Percentiles rank a stretch among this genome's conserved stretches.
phyloP scores from a whole-genome alignment of 2,888 invertebrate genomes.

The Cosmopolites sordidus region DNA sequence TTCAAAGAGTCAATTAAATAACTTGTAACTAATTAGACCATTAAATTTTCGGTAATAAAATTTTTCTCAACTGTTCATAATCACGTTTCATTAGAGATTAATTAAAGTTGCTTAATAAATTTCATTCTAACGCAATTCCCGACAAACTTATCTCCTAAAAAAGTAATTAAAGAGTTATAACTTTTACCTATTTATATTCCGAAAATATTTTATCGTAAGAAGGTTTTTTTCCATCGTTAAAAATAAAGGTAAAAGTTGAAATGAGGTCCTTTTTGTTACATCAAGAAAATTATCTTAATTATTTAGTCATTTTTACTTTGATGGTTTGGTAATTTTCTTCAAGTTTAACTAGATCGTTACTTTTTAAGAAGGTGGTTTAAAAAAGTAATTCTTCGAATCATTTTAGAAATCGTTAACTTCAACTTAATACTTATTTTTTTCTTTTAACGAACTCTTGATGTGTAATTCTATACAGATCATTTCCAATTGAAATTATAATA shows the following conservation, averaged over 20 bases:
- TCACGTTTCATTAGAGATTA: slow-evolving; percentile 25
- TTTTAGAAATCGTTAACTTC: too few relatives aligned
- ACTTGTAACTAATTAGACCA: slow-evolving; percentile 13
- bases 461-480: too few relatives aligned
- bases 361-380: too few relatives aligned
- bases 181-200: slow-evolving; percentile 21
- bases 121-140: slow-evolving; percentile 16
- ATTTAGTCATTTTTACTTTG: not conserved
- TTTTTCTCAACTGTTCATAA: slow-evolving; percentile 20
- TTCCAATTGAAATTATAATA: too few relatives aligned
- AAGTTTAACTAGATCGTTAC: too few relatives aligned
- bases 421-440: too few relatives aligned
- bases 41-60: slow-evolving; percentile 16
- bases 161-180: slow-evolving; percentile 25
- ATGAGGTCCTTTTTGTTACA: not conserved
- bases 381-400: too few relatives aligned
- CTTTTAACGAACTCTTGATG: too few relatives aligned
- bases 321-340: not conserved
- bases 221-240: not conserved
- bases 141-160: slow-evolving; percentile 18
- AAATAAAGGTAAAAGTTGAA: not conserved
- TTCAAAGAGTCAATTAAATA: not conserved
- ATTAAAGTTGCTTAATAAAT: slow-evolving; percentile 26
- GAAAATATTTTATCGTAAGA: slow-evolving; percentile 22
- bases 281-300: not conserved